A percentile compares a stretch with the other conserved stretches of the same genome.
These are phyloP conservation scores for Periophthalmus modestus DNA, from an alignment of 2,113 vertebrate genomes.

Conservation along the genomic window DNA sequence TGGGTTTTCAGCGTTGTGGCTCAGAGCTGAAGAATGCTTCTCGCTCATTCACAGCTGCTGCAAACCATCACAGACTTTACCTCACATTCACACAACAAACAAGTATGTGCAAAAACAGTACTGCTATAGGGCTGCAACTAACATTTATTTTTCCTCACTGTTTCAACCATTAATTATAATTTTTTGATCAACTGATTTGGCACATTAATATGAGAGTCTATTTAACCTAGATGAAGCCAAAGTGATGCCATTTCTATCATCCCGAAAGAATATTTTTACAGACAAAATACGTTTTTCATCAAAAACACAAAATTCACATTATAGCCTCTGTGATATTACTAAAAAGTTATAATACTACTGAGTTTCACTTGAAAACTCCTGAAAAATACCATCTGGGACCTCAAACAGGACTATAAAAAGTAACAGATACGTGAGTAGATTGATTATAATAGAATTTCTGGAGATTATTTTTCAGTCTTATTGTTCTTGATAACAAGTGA, in stretches of 20 bases:
- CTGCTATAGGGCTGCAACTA: background rate
- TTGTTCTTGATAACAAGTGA: background rate
- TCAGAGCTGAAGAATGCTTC: conserved; percentile 44
- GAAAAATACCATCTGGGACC: background rate
- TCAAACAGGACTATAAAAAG: background rate
- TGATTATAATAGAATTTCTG: background rate
- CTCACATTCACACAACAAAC: background rate
- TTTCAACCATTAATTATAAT: background rate
- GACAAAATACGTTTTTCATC: background rate
- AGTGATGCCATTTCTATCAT: too few species aligned
- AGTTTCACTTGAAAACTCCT: too few species aligned
- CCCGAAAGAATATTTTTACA: too few species aligned
- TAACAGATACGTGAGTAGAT: background rate
- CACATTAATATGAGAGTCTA: background rate
- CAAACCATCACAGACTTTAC: conserved; percentile 35
- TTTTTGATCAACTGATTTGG: too few species aligned
- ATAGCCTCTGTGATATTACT: too few species aligned
- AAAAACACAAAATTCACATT: too few species aligned
- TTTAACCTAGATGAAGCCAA: background rate
- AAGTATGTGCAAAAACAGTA: background rate
- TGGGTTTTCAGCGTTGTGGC: conserved; percentile 5
- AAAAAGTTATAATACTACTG: too few species aligned
- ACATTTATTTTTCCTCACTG: too few species aligned
- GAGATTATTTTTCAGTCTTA: background rate
- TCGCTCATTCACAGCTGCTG: conserved; percentile 51